Conservation (phyloP, 2,113 vertebrate genomes). For the Aegithalos caudatus region DNA sequence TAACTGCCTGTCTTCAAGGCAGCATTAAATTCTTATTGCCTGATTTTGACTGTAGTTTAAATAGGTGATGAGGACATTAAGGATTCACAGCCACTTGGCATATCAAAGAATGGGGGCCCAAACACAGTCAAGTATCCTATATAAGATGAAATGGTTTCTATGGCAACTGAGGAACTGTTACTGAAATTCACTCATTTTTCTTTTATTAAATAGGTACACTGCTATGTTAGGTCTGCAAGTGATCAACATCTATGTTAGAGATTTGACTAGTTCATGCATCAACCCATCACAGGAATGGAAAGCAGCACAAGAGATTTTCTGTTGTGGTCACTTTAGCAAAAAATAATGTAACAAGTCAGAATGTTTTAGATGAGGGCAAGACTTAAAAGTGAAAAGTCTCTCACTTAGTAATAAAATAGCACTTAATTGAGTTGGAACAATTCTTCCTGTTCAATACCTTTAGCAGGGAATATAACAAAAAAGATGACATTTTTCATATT, state of each 20-base stretch:
- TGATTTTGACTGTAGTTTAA: not conserved
- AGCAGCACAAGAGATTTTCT: slow-evolving; percentile 10
- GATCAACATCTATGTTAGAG: not conserved
- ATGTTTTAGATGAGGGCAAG: slow-evolving; percentile 37
- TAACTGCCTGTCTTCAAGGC: not conserved
- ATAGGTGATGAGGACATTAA: not conserved
- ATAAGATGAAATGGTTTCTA: not conserved
- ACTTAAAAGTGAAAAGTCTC: slow-evolving; percentile 51
- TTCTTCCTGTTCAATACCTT: slow-evolving; percentile 53
- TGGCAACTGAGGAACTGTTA: not conserved
- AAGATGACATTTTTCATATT: slow-evolving; percentile 49
- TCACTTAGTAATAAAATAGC: slow-evolving; percentile 51
- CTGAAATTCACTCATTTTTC: not conserved
- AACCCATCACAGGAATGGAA: not conserved
- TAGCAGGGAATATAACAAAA: slow-evolving; percentile 32
- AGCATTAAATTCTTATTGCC: not conserved
- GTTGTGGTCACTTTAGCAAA: not conserved
- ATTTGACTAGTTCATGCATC: not conserved
- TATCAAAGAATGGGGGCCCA: not conserved
- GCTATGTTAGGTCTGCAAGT: not conserved
- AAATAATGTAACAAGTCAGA: slow-evolving; percentile 22
- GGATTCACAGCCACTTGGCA: not conserved
- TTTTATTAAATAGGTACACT: not conserved
- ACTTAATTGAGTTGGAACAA: slow-evolving; percentile 40
- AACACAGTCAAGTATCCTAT: not conserved